A percentile compares a stretch with the other conserved stretches of the same genome.
Conservation (phyloP, 2,113 vertebrate species). For the Rousettus leschenaultii region DNA sequence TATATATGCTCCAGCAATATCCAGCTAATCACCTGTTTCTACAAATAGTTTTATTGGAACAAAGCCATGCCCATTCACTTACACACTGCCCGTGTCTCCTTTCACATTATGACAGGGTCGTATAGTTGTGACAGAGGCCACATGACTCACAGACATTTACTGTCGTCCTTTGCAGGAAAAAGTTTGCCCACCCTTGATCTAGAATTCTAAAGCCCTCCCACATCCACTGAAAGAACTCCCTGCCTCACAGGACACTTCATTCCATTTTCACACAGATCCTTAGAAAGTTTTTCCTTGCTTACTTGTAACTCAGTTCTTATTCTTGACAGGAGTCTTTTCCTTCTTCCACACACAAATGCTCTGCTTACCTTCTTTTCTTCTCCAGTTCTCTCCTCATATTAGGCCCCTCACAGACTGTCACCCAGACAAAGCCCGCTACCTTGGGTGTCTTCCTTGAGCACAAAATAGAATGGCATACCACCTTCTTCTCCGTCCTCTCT, state of each 20-base stretch:
- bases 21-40: not conserved
- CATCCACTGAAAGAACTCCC: not conserved
- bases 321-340: not conserved
- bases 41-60: not conserved
- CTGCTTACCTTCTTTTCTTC: not conserved
- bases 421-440: not conserved
- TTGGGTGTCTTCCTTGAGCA: not conserved
- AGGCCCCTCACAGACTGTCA: not conserved
- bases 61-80: not conserved
- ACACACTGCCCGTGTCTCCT: not conserved
- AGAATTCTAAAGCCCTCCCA: not conserved
- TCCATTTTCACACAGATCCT: not conserved
- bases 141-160: not conserved
- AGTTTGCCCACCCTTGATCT: not conserved
- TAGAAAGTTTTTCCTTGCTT: not conserved
- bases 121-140: not conserved
- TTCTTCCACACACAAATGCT: not conserved
- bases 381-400: not conserved
- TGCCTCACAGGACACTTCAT: not conserved
- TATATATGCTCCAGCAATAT: not conserved
- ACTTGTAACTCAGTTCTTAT: not conserved
- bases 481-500: not conserved
- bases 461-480: not conserved
- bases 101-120: not conserved
- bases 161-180: not conserved